Conservation (phyloP, 1,140 invertebrate species). For the Lamellibrachia luymesi region DNA sequence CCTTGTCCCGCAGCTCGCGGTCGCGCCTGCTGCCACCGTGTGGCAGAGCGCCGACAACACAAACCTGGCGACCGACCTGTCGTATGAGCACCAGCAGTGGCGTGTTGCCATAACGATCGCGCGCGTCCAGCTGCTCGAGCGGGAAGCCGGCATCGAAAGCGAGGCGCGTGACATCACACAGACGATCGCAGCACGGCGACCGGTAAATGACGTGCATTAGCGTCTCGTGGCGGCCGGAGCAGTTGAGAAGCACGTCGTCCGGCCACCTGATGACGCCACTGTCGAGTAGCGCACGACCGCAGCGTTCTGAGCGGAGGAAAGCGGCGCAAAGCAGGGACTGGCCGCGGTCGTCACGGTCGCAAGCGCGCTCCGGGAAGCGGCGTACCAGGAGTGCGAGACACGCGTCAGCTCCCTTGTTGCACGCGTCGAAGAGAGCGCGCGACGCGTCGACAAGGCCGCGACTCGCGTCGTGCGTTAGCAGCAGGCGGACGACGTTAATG, state of each 20-base stretch:
- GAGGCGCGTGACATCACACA: not conserved
- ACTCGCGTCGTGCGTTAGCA: not conserved
- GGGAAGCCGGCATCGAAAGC: conserved; percentile 7
- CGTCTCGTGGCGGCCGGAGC: not conserved
- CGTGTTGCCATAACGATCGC: conserved; percentile 10
- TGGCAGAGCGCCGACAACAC: not conserved
- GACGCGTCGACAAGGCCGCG: not conserved
- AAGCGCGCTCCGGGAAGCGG: not conserved
- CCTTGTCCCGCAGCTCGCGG: not conserved
- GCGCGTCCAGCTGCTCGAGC: not conserved
- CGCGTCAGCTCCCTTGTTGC: conserved; percentile 8
- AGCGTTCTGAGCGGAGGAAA: not conserved
- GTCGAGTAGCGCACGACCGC: not conserved
- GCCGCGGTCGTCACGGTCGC: not conserved
- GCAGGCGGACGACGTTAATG: not conserved
- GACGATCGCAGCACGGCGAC: not conserved
- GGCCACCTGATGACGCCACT: not conserved
- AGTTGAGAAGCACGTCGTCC: not conserved
- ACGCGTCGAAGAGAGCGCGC: not conserved
- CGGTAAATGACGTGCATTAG: conserved; percentile 5
- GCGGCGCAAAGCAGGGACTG: not conserved
- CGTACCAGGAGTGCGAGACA: not conserved
- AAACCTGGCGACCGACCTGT: conserved; percentile 9
- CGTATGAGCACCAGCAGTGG: conserved; percentile 8
- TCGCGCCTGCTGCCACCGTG: conserved; percentile 4